phyloP scores from a whole-genome alignment of 30 jellyfish, hydroid and myxozoan genomes.

The Nemopilema nomurai region DNA sequence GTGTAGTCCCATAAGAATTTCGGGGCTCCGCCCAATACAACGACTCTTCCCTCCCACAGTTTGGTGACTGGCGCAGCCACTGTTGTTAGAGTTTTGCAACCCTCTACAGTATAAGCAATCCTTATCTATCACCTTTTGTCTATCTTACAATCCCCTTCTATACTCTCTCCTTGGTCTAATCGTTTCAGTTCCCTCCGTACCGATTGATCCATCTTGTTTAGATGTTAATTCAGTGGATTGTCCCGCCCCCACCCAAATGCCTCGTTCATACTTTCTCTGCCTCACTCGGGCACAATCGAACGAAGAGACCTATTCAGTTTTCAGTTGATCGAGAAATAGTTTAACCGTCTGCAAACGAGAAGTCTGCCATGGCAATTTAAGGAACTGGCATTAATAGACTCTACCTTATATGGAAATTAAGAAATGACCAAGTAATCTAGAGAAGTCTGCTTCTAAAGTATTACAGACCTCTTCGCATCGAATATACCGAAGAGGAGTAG shows the following conservation, averaged over 20 bases:
- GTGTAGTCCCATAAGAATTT: too few species aligned
- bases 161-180: too few species aligned
- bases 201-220: too few species aligned
- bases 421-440: background rate
- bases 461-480: background rate
- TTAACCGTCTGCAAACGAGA: background rate
- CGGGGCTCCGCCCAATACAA: too few species aligned
- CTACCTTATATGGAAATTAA: background rate
- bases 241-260: background rate
- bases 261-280: background rate
- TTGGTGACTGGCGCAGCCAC: too few species aligned
- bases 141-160: too few species aligned
- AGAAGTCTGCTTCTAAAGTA: background rate
- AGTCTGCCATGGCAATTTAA: background rate
- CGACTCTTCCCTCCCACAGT: too few species aligned
- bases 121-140: too few species aligned
- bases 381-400: background rate
- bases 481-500: background rate
- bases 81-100: too few species aligned
- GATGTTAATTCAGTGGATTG: too few species aligned
- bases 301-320: background rate
- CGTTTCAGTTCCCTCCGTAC: too few species aligned
- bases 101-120: too few species aligned
- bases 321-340: background rate
- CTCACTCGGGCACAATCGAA: background rate